phyloP scores from a whole-genome alignment of 1,140 invertebrate species.

The Meloidogyne hapla region DNA sequence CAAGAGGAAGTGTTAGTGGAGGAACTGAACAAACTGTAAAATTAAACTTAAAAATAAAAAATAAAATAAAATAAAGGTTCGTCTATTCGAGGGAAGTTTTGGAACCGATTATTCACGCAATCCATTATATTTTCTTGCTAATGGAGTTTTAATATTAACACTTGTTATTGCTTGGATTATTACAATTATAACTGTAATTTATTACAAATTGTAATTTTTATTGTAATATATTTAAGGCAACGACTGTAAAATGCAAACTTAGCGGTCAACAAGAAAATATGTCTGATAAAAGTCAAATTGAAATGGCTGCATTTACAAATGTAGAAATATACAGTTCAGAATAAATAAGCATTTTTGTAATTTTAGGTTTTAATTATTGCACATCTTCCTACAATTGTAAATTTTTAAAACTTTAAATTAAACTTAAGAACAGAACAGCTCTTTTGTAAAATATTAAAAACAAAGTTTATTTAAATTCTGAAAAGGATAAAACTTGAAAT shows the following conservation, averaged over 20 bases:
- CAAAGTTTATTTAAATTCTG: background rate
- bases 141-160: constrained; percentile 18
- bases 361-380: background rate
- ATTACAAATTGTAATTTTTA: background rate
- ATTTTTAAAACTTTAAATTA: background rate
- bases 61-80: constrained; percentile 9
- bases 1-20: constrained; percentile 5
- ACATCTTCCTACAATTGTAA: background rate
- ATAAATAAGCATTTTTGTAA: background rate
- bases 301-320: constrained; percentile 39
- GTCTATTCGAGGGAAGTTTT: constrained; percentile 15
- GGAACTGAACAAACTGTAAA: background rate
- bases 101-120: constrained; percentile 27
- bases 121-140: constrained; percentile 24
- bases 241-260: constrained; percentile 34
- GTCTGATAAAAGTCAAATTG: constrained; percentile 44
- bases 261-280: constrained; percentile 30
- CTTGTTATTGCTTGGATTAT: constrained; percentile 23
- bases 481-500: too few species aligned
- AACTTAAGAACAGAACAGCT: too few species aligned
- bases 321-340: constrained; percentile 31
- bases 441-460: background rate
- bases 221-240: background rate
- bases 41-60: background rate
- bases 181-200: constrained; percentile 35